A percentile compares a stretch with the other conserved stretches of the same genome.
Evolutionary conservation across 2,113 vertebrate genomes (phyloP).

Genomic region (Sterna hirundo): DNA sequence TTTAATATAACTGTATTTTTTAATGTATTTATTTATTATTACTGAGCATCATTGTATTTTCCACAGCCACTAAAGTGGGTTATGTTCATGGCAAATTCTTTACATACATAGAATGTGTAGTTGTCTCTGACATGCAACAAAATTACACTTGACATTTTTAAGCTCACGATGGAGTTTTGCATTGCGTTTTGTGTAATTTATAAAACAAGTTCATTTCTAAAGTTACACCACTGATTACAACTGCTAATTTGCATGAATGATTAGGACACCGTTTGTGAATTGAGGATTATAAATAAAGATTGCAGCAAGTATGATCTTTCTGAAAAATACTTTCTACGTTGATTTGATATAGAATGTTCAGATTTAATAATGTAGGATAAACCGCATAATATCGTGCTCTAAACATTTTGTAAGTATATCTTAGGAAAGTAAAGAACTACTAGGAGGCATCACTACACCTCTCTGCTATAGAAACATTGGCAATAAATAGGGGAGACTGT

Average conservation of each 20-base stretch:
- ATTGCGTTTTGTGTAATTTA: neutral
- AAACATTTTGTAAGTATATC: neutral
- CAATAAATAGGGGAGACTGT: neutral
- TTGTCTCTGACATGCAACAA: neutral
- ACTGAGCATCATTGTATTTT: slow-evolving; percentile 1
- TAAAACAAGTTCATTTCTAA: neutral
- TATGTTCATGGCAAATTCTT: neutral
- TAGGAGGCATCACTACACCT: neutral
- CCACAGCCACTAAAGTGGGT: neutral
- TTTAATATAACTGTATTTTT: slow-evolving; percentile 14
- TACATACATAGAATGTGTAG: neutral
- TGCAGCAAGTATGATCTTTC: neutral
- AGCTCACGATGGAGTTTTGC: neutral
- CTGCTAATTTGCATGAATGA: slow-evolving; percentile 3
- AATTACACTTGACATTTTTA: slow-evolving; percentile 4
- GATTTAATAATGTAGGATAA: neutral
- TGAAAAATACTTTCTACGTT: neutral
- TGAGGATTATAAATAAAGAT: neutral
- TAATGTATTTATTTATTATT: slow-evolving; percentile 35
- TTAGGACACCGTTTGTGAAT: neutral
- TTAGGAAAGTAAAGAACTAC: neutral
- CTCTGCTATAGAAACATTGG: neutral
- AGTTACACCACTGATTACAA: neutral
- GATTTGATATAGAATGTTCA: neutral
- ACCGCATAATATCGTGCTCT: neutral